Percentiles rank a stretch among this genome's conserved stretches.
Evolutionary conservation across 2,888 invertebrate genomes (phyloP).

Genomic region (Herminia tarsipennalis): DNA sequence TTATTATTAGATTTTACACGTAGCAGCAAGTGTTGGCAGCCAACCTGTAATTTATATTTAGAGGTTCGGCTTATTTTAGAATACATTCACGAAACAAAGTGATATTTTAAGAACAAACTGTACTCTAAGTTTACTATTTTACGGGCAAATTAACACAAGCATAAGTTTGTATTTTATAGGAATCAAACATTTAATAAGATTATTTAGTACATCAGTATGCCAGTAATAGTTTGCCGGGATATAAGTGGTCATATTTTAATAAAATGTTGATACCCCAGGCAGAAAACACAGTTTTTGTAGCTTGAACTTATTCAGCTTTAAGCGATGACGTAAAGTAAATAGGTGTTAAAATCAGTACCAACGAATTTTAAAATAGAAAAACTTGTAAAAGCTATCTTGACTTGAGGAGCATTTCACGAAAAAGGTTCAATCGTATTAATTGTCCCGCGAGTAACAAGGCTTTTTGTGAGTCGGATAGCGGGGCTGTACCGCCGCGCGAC

Average conservation of each 20-base stretch:
- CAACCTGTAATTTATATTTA: constrained; percentile 43
- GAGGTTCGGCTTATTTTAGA: constrained; percentile 39
- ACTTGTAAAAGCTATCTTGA: constrained; percentile 31
- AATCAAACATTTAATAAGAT: too few relatives aligned
- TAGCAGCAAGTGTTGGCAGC: constrained; percentile 34
- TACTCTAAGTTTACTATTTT: too few relatives aligned
- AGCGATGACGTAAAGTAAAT: constrained; percentile 8
- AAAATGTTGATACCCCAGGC: too few relatives aligned
- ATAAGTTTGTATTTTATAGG: too few relatives aligned
- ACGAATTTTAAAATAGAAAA: constrained; percentile 14
- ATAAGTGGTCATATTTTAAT: too few relatives aligned
- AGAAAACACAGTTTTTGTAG: too few relatives aligned
- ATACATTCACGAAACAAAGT: too few relatives aligned
- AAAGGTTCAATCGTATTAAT: constrained; percentile 64
- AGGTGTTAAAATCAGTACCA: not conserved
- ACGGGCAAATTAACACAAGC: too few relatives aligned
- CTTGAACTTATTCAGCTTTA: not conserved
- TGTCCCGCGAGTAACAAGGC: constrained; percentile 63
- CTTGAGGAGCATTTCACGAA: constrained; percentile 40
- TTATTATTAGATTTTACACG: constrained; percentile 47
- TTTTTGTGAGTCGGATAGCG: constrained; percentile 59
- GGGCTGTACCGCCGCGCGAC: constrained; percentile 60
- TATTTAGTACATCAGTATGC: too few relatives aligned
- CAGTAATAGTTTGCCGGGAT: too few relatives aligned
- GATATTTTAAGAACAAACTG: too few relatives aligned